Conservation (phyloP, 1,140 invertebrate species). For the Eumaeus atala region DNA sequence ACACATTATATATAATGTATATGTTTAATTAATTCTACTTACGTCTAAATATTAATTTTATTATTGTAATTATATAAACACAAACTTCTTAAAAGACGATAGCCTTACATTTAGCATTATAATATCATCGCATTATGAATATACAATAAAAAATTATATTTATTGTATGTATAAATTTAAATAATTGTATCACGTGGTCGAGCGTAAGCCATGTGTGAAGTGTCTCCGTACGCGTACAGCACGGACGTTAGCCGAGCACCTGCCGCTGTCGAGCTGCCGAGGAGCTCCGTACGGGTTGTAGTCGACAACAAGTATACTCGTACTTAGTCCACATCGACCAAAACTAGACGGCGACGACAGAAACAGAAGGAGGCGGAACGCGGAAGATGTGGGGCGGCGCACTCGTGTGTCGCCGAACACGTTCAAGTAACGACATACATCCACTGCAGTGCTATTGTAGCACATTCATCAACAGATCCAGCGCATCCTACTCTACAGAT, state of each 20-base stretch:
- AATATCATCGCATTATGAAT: conserved; percentile 38
- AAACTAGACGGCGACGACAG: too few relatives aligned
- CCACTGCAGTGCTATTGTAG: background rate
- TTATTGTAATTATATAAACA: conserved; percentile 36
- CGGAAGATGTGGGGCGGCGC: too few relatives aligned
- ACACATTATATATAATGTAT: conserved; percentile 38
- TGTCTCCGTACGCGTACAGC: too few relatives aligned
- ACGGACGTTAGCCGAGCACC: too few relatives aligned
- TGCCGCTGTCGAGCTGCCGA: too few relatives aligned
- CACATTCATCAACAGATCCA: background rate
- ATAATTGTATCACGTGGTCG: conserved; percentile 58
- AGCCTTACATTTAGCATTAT: conserved; percentile 33
- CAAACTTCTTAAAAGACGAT: conserved; percentile 42
- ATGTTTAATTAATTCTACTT: conserved; percentile 20
- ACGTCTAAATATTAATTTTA: conserved; percentile 25
- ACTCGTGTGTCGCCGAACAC: background rate
- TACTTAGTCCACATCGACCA: too few relatives aligned
- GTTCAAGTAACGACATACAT: background rate
- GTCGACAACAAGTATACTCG: too few relatives aligned
- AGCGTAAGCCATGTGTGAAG: conserved; percentile 32
- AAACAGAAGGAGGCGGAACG: too few relatives aligned
- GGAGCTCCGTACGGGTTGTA: too few relatives aligned
- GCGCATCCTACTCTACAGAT: background rate
- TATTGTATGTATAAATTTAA: conserved; percentile 41
- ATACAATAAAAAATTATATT: conserved; percentile 40